Conservation (phyloP, 2,797 vertebrate genomes). For the Selene dorsalis region DNA sequence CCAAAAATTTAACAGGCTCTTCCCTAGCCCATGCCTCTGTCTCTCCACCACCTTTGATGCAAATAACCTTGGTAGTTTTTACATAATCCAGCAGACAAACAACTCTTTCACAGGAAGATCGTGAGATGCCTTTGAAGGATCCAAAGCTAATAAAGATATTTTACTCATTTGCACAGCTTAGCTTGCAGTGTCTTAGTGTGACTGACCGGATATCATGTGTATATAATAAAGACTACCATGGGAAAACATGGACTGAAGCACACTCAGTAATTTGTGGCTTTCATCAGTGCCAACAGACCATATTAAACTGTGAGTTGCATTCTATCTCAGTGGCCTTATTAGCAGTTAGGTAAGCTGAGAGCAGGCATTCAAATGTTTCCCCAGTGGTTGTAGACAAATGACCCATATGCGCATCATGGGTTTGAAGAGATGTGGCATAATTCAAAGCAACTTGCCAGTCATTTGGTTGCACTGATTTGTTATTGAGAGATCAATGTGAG, state of each 20-base stretch:
- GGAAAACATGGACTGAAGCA: not conserved
- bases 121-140: not conserved
- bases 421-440: not conserved
- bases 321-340: too few relatives aligned
- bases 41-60: too few relatives aligned
- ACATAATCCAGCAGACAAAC: too few relatives aligned
- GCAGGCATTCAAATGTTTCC: not conserved
- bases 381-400: not conserved
- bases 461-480: not conserved
- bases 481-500: not conserved
- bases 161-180: not conserved
- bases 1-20: too few relatives aligned
- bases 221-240: not conserved
- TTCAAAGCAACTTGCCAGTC: not conserved
- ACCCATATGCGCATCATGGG: not conserved
- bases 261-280: too few relatives aligned
- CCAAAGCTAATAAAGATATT: not conserved
- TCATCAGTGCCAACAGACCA: too few relatives aligned
- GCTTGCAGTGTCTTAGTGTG: not conserved
- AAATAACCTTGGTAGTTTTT: too few relatives aligned
- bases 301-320: too few relatives aligned
- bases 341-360: not conserved
- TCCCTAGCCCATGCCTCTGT: too few relatives aligned
- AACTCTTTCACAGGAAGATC: too few relatives aligned
- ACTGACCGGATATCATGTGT: too few relatives aligned